Base-by-base conservation (phyloP, 1,140 invertebrate species). In the Pseudomyrmex pallidus region DNA sequence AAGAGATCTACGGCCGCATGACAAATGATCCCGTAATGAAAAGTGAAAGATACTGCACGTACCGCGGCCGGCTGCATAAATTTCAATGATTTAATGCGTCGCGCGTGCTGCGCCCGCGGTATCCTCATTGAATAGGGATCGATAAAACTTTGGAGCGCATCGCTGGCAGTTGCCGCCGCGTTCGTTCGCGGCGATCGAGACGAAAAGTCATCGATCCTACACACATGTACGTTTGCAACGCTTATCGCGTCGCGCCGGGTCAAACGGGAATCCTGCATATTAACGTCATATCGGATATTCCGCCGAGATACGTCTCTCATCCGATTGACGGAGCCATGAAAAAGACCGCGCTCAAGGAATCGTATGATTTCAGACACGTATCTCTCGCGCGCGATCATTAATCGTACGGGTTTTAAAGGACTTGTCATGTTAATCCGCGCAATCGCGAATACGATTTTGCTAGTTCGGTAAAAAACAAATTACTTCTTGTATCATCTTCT, bases 1-100 rank as follows among this genome's bases (percentile, higher is more conserved):
- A 94, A 94, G 93, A 93, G 93, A 94, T 94, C 93, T 92, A 90
- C 91, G 91, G 76, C 90, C 90, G 90, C 91, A 94, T 94, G 94
- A 94, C 94, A 94, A 94, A 94, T 94, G 93, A 94, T 94, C 91
- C 92, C 91, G 91, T 94, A 94, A 94, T 94, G 94, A 94, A 94
- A 94, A 94, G 93, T 94, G 93, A 94, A 94, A 94, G 94, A 94
- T 94, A 94, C 94, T 92, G 93, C 92, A 90, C 91, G 89, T 62
- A 82, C 62, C 77, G 82, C 86, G 89, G 59, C 80, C 83, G 90
- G 88, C 90, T 93, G 93, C 92, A 94, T 94, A 94, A 94, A 94
- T 94, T 94, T 94, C 92, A 94, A 94, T 94, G 94, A 94, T 94
- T 94, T 94, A 94, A 92, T 94, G 92, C 92, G 91, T 91, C 90